Evolutionary conservation across 2,113 vertebrate species (phyloP), one percentile per base, ranked within the genome.

Genomic region (Mirza zaza): DNA sequence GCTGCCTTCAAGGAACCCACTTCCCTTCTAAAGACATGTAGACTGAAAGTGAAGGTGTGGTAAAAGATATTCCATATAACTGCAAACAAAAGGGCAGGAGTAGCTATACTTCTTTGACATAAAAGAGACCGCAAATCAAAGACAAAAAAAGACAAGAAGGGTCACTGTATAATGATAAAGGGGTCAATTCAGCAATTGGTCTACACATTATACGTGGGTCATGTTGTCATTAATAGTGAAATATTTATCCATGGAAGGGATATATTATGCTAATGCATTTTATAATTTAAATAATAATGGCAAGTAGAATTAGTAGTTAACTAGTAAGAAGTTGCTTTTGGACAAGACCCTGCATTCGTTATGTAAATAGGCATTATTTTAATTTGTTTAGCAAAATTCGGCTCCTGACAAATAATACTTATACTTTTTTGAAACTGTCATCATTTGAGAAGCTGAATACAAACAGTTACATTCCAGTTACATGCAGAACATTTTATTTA

Each of bases 401-500:
- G 20, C 36, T 95, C 36, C 52, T 50, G 15, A 73, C 42, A 93
- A 94, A 36, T 39, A 91, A 39, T 67, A 67, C 29, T 97, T 82
- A 18, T 14, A 13, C 32, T 68, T 81, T 67, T 95, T 73, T 45
- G 21, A 95, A 63, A 85, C 23, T 86, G 52, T 89, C 11, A 73
- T 90, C 9, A 0, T 63, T 82, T 89, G 79, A 93, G 50, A 83
- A 55, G 36, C 12, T 63, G 57, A 91, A 59, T 82, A 79, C 5
- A 23, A 75, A 36, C 27, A 70, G 45, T 83, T 86, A 36, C 45
- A 71, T 84, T 94, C 57, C 52, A 92, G 6, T 34, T 83, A 39
- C 55, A 83, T 77, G 32, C 20, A 92, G 77, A 93, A 82, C 25
- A 86, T 94, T 94, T 95, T 20, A 48, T 42, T 77, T 89, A 75